These are phyloP conservation scores for Chalcis sispes DNA, from an alignment of 2,888 invertebrate genomes.

Conservation along the genomic window DNA sequence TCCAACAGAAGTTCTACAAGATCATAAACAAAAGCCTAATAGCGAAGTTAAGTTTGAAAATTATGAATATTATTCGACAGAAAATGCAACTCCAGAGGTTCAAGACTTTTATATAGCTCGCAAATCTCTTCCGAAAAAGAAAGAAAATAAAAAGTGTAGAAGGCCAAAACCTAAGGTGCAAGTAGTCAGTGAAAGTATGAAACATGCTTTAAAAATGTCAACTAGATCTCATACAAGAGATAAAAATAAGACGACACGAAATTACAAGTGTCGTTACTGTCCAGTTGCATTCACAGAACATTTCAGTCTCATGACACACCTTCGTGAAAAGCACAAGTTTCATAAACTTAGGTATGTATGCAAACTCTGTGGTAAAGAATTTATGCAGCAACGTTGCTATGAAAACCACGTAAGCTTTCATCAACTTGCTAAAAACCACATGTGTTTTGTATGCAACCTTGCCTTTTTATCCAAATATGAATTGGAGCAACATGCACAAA, in stretches of 20 bases:
- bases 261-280: constrained; percentile 55
- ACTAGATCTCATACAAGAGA: constrained; percentile 44
- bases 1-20: constrained; percentile 50
- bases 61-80: constrained; percentile 30
- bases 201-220: constrained; percentile 46
- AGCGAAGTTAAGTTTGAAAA: constrained; percentile 48
- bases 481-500: constrained; percentile 53
- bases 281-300: constrained; percentile 49
- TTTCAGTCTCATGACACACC: constrained; percentile 39
- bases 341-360: constrained; percentile 54
- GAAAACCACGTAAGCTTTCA: constrained; percentile 58
- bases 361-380: constrained; percentile 55
- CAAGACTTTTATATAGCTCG: constrained; percentile 48
- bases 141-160: constrained; percentile 51
- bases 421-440: constrained; percentile 53
- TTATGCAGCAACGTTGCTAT: constrained; percentile 51
- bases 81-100: constrained; percentile 40
- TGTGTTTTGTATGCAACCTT: constrained; percentile 56
- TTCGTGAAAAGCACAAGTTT: constrained; percentile 53
- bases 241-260: constrained; percentile 28
- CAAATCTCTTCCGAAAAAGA: constrained; percentile 49
- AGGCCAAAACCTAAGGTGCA: constrained; percentile 50
- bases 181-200: constrained; percentile 53
- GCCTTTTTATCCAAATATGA: constrained; percentile 55
- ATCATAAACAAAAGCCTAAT: constrained; percentile 54